phyloP scores from a whole-genome alignment of 1,140 invertebrate species.

The Cylas formicarius region DNA sequence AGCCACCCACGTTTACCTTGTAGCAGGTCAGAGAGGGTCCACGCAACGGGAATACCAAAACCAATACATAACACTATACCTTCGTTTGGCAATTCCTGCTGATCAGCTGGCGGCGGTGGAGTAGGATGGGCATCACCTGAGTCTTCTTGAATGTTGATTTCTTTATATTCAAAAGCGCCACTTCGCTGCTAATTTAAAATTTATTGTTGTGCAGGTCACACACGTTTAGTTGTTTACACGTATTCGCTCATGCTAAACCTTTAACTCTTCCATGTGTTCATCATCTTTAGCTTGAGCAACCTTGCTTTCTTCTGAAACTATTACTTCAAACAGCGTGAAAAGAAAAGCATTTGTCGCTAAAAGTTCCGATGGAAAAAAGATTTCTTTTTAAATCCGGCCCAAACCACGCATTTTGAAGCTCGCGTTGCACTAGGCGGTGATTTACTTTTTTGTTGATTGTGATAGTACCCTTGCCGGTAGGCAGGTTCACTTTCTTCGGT shows the following conservation, averaged over 20 bases:
- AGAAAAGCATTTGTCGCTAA: slow-evolving; percentile 7
- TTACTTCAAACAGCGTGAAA: slow-evolving; percentile 2
- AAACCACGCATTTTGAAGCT: slow-evolving; percentile 10
- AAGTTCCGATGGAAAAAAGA: slow-evolving; percentile 8
- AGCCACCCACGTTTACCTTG: not conserved
- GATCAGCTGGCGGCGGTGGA: not conserved
- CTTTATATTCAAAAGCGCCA: not conserved
- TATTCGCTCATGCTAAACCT: not conserved
- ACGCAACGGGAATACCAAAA: not conserved
- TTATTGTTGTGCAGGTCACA: slow-evolving; percentile 1
- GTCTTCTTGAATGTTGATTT: not conserved
- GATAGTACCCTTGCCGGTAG: slow-evolving; percentile 6
- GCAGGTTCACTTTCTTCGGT: no score
- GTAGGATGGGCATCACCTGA: not conserved
- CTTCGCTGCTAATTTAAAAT: not conserved
- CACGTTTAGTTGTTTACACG: not conserved
- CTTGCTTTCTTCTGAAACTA: slow-evolving; percentile 3
- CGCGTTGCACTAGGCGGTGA: no score
- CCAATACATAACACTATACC: no score
- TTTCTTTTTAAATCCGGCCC: slow-evolving; percentile 8
- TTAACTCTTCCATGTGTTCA: slow-evolving; percentile 28
- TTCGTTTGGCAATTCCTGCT: no score
- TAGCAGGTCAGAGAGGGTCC: not conserved
- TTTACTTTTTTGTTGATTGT: not conserved
- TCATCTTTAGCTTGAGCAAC: slow-evolving; percentile 3